phyloP scores from a whole-genome alignment of 1,140 invertebrate species.

The Metaphire vulgaris region DNA sequence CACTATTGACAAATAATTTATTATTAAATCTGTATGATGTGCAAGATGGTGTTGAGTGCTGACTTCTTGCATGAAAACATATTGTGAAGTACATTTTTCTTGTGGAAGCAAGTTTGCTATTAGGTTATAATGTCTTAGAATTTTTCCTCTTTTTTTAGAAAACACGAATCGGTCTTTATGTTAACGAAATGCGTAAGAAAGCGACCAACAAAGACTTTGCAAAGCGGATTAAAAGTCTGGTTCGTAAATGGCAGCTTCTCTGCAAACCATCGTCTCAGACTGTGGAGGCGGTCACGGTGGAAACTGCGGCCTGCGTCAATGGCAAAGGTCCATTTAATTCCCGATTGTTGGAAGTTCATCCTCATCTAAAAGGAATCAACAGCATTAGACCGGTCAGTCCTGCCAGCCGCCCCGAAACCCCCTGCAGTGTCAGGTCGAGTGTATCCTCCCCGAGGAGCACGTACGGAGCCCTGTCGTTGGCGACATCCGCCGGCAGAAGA shows the following conservation, averaged over 20 bases:
- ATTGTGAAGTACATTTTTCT: too few relatives aligned
- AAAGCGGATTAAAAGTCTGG: slow-evolving; percentile 77
- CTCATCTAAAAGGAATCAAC: slow-evolving; percentile 12
- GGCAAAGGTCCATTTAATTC: not conserved
- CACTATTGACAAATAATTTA: too few relatives aligned
- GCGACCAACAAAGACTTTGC: slow-evolving; percentile 70
- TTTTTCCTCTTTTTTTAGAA: slow-evolving; percentile 56
- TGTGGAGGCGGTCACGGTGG: not conserved
- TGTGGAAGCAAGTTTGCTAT: too few relatives aligned
- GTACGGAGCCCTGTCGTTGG: slow-evolving; percentile 18
- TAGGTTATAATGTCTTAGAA: too few relatives aligned
- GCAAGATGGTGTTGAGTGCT: too few relatives aligned
- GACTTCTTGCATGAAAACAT: too few relatives aligned
- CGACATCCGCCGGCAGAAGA: slow-evolving; percentile 31
- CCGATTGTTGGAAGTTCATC: not conserved
- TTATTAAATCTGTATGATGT: too few relatives aligned
- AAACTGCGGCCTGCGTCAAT: not conserved
- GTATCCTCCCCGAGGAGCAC: slow-evolving; percentile 32
- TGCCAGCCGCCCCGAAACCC: slow-evolving; percentile 32
- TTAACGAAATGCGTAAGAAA: slow-evolving; percentile 81
- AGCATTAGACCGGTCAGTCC: slow-evolving; percentile 31
- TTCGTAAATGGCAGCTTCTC: slow-evolving; percentile 82
- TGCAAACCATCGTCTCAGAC: slow-evolving; percentile 48
- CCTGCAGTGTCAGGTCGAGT: slow-evolving; percentile 30
- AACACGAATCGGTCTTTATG: slow-evolving; percentile 83